Base-by-base conservation (phyloP, 1,140 invertebrate species). In the Monochamus saltuarius region DNA sequence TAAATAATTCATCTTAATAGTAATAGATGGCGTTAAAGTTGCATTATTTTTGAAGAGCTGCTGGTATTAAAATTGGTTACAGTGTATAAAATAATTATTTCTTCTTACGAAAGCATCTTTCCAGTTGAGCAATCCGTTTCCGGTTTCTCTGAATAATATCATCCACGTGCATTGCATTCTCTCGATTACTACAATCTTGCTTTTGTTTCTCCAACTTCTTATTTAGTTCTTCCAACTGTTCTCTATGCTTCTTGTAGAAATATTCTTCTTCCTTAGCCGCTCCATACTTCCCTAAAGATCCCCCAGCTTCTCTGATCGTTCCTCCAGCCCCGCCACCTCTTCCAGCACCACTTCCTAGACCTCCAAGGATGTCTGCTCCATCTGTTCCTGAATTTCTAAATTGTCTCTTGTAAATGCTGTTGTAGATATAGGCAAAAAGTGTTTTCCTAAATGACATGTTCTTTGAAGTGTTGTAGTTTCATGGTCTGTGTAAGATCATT, bases 211-310 rank as follows among this genome's bases (percentile, higher is more conserved):
- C 36, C 16, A 58, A 9, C 8, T 49, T 13, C 8, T 14, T 43
- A 40, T 58, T 58, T 22, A 58, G n/a, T 38, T 29, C 47, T 7
- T 4, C 10, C 9, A 58, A 37, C 19, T 47, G 36, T 17, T 49
- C 39, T 14, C 36, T 34, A 14, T 58, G 56, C 40, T 49, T 11
- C 16, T 49, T 36, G 13, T 58, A 50, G 49, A 49, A 58, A 34
- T 58, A 58, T 38, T 58, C 56, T 17, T 58, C 56, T 22, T 58
- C 56, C 17, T 43, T 36, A 19, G 56, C 45, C n/a, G 56, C 45
- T 13, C 56, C 56, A 4, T 34, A 9, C 49, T 58, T 58, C 1
- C 52, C 38, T 2, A 54, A 29, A 8, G 36, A 17, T n/a, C 36
- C 52, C 2, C 35, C 35, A 16, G 51, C 16, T 10, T 39, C 51